A percentile compares a stretch with the other conserved stretches of the same genome.
Conservation (phyloP, 2,888 invertebrate genomes). For the Cephus nigrinus region DNA sequence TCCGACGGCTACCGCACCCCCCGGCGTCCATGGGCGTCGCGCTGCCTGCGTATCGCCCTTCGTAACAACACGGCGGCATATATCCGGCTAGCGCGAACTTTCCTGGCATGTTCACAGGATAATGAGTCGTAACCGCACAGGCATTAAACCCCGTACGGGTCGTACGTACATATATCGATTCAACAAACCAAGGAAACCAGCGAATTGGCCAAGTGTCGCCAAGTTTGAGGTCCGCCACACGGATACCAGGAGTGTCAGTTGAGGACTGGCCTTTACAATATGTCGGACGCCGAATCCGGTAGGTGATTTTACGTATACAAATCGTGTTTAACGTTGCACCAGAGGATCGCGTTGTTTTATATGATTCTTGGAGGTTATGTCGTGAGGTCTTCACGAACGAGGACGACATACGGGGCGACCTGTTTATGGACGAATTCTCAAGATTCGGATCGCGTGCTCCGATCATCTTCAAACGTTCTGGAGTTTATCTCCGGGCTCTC, state of each 20-base stretch:
- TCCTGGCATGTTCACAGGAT: constrained; percentile 10
- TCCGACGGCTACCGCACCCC: background rate
- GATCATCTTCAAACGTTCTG: background rate
- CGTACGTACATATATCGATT: constrained; percentile 44
- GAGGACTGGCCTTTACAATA: constrained; percentile 36
- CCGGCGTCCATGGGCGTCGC: background rate
- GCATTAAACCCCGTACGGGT: constrained; percentile 9
- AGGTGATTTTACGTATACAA: constrained; percentile 24
- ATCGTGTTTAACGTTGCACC: background rate
- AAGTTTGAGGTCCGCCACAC: constrained; percentile 36
- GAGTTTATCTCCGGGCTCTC: background rate
- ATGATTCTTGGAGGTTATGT: background rate
- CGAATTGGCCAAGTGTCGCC: constrained; percentile 48
- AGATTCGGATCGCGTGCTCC: background rate
- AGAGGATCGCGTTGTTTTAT: background rate
- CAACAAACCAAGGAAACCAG: constrained; percentile 53
- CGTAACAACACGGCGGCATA: background rate
- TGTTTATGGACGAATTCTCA: background rate
- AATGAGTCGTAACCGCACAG: constrained; percentile 6
- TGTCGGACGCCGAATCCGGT: constrained; percentile 55
- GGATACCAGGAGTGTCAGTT: constrained; percentile 24
- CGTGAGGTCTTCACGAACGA: background rate
- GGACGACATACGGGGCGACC: background rate
- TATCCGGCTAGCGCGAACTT: background rate
- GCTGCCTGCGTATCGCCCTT: background rate